Base-by-base conservation (phyloP, 2,888 invertebrate genomes). In the Anoplius nigerrimus region DNA sequence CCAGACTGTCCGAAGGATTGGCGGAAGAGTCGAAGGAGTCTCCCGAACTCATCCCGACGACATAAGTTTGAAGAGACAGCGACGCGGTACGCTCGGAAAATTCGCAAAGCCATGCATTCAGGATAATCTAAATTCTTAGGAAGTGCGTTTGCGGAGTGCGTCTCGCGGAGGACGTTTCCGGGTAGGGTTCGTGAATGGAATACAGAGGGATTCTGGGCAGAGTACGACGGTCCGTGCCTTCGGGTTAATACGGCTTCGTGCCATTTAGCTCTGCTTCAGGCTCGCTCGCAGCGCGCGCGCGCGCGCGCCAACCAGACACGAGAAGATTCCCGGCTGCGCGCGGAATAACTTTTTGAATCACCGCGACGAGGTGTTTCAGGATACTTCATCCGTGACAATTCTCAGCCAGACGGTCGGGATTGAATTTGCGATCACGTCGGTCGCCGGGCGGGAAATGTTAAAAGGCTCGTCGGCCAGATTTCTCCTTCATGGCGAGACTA, bases 321-420 rank as follows among this genome's bases (percentile, higher is more conserved):
- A n/a, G n/a, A 18, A 48, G 48, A 48, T 48, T 48, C 8, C 53
- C n/a, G 22, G 55, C 21, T n/a, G 5, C 16, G 16, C 34, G 53
- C 21, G 21, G 53, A 22, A 53, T 53, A n/a, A 53, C 22, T 22
- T 20, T 22, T 22, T 21, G 24, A 53, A 53, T 53, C 22, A n/a
- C 55, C 55, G 55, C 21, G 34, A 6, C 34, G 34, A 48, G 16
- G 48, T 48, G 48, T 18, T 18, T 48, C 34, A 34, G 34, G 34
- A 34, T 34, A 34, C 48, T 48, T 48, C 48, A 48, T 48, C 48
- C 48, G 48, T 18, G 48, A 18, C 48, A 48, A 18, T 48, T 48
- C 16, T 13, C 48, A 18, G 11, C 4, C 16, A 48, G 48, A 48
- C 48, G n/a, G 48, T 11, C 16, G 48, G 48, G 16, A 48, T n/a